Evolutionary conservation across 1,140 invertebrate genomes (phyloP).

Genomic region (Lasaia peninsularis): DNA sequence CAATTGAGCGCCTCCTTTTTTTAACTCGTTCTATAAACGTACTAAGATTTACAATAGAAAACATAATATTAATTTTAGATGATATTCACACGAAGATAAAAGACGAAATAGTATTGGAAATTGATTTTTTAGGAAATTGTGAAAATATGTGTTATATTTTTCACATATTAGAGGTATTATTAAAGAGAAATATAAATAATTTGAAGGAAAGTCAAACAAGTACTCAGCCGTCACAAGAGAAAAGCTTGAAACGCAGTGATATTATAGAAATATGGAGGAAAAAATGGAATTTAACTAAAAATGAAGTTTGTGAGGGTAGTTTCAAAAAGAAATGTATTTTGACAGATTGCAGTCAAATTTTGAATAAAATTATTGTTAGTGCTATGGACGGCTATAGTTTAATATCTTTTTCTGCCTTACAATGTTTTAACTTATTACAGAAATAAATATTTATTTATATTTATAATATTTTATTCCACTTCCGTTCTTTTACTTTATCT

Average conservation of each 20-base stretch:
- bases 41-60: constrained; percentile 47
- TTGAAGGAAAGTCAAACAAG: constrained; percentile 28
- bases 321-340: constrained; percentile 33
- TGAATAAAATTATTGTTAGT: constrained; percentile 53
- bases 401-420: constrained; percentile 47
- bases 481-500: too few relatives aligned
- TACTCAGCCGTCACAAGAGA: constrained; percentile 31
- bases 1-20: constrained; percentile 37
- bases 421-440: constrained; percentile 56
- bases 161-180: constrained; percentile 45
- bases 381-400: constrained; percentile 54
- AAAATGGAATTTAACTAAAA: constrained; percentile 48
- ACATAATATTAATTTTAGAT: constrained; percentile 41
- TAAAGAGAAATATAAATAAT: constrained; percentile 35
- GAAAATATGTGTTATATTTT: constrained; percentile 54
- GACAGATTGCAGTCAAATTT: constrained; percentile 35
- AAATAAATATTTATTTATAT: neutral
- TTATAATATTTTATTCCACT: neutral
- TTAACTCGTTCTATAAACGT: constrained; percentile 53
- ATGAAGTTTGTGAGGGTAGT: constrained; percentile 20
- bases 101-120: constrained; percentile 25
- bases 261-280: constrained; percentile 48
- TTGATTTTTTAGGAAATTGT: constrained; percentile 27
- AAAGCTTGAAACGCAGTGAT: constrained; percentile 4
- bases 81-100: constrained; percentile 24